phyloP scores from a whole-genome alignment of 2,797 vertebrate genomes.

The Enteromius radiatus region DNA sequence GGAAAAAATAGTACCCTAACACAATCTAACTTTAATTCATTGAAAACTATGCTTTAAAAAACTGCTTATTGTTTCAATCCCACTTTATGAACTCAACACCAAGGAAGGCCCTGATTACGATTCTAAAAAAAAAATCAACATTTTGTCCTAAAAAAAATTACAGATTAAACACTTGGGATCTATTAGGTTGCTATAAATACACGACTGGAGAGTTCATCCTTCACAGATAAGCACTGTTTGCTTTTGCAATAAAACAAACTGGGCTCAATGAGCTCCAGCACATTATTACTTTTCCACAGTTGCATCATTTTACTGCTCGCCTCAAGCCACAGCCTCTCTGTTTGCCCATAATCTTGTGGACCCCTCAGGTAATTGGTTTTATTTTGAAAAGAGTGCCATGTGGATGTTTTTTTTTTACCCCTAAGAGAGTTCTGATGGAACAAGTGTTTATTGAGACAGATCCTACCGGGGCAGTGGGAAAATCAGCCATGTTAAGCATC shows the following conservation, averaged over 20 bases:
- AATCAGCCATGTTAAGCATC: conserved; percentile 10
- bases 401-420: not conserved
- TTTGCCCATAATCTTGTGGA: conserved; percentile 31
- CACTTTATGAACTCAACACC: not conserved
- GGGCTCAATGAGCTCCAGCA: conserved; percentile 17
- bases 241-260: conserved; percentile 30
- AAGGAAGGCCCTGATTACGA: not conserved
- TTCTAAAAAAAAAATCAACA: not conserved
- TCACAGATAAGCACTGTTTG: conserved; percentile 41
- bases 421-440: not conserved
- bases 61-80: not conserved
- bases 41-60: conserved; percentile 5
- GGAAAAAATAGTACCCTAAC: no score
- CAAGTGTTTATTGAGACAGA: not conserved
- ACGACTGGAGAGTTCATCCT: not conserved
- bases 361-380: conserved; percentile 33
- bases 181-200: conserved; percentile 34
- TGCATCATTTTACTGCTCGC: conserved; percentile 36
- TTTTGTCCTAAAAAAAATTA: conserved; percentile 9
- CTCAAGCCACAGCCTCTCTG: conserved; percentile 2
- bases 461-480: not conserved
- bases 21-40: conserved; percentile 14
- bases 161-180: conserved; percentile 1
- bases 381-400: conserved; percentile 22
- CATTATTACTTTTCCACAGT: conserved; percentile 48